Evolutionary conservation across 2,888 invertebrate species (phyloP).

Genomic region (Antheraea yamamai): DNA sequence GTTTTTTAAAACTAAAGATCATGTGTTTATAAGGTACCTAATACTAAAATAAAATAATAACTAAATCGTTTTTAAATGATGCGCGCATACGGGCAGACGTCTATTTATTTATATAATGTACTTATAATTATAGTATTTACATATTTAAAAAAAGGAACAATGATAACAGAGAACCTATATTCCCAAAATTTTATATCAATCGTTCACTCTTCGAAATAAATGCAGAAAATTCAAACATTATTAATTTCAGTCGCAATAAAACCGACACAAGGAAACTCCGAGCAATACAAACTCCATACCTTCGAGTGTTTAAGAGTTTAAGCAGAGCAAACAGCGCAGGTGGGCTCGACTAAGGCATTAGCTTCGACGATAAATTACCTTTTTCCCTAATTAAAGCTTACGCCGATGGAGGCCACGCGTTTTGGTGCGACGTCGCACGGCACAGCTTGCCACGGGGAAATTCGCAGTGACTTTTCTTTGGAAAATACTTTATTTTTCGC

Average conservation of each 20-base stretch:
- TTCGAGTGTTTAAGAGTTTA: constrained; percentile 25
- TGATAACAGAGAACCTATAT: not conserved
- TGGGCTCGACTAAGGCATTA: constrained; percentile 55
- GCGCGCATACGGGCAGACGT: too few species aligned
- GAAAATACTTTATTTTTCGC: constrained; percentile 1
- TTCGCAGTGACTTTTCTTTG: not conserved
- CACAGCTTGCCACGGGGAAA: constrained; percentile 19
- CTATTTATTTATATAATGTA: too few species aligned
- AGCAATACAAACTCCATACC: constrained; percentile 8
- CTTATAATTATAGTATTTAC: too few species aligned
- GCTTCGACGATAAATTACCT: constrained; percentile 72
- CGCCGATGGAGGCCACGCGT: constrained; percentile 45
- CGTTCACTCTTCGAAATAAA: not conserved
- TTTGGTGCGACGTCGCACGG: not conserved
- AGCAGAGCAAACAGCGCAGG: constrained; percentile 58
- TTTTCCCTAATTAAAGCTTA: constrained; percentile 80
- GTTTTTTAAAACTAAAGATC: too few species aligned
- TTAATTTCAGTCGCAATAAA: constrained; percentile 1
- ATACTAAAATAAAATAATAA: too few species aligned
- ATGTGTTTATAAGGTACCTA: too few species aligned
- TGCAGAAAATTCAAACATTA: not conserved
- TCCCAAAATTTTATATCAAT: not conserved
- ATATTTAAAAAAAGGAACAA: too few species aligned
- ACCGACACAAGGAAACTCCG: not conserved
- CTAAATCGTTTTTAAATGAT: too few species aligned